A percentile compares a stretch with the other conserved stretches of the same genome.
These are phyloP conservation scores for Drosophila diplacantha DNA, from an alignment of 2,888 invertebrate genomes.

Conservation along the genomic window DNA sequence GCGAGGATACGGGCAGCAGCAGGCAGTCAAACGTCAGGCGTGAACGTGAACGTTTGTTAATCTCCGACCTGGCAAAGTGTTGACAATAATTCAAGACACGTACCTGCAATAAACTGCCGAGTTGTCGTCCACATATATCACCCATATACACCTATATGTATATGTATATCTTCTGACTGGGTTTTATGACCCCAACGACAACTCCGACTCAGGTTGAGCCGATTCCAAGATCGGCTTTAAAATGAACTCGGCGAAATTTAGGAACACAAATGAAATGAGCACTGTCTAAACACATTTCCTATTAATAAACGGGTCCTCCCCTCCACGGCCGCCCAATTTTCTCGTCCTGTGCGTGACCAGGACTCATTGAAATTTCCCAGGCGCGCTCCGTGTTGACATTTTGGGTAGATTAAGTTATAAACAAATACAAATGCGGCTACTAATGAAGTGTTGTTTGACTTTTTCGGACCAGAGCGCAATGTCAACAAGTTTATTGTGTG, in stretches of 20 bases:
- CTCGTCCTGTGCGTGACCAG: slow-evolving; percentile 56
- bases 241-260: neutral
- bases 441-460: slow-evolving; percentile 70
- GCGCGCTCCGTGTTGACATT: slow-evolving; percentile 61
- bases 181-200: slow-evolving; percentile 25
- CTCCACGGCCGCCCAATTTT: neutral
- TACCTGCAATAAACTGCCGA: slow-evolving; percentile 63
- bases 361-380: slow-evolving; percentile 55
- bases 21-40: slow-evolving; percentile 61
- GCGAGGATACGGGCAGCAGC: neutral
- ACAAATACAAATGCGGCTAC: slow-evolving; percentile 61
- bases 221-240: slow-evolving; percentile 16
- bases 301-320: slow-evolving; percentile 17
- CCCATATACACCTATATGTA: slow-evolving; percentile 19
- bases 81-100: slow-evolving; percentile 68
- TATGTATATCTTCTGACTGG: slow-evolving; percentile 6
- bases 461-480: slow-evolving; percentile 40
- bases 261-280: slow-evolving; percentile 13
- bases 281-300: slow-evolving; percentile 28
- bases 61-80: slow-evolving; percentile 50
- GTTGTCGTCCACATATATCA: slow-evolving; percentile 28
- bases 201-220: neutral
- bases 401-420: slow-evolving; percentile 68
- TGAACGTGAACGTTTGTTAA: slow-evolving; percentile 65
- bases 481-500: slow-evolving; percentile 71